Conservation (phyloP, 2,888 invertebrate genomes). For the Drosophila koepferae region DNA sequence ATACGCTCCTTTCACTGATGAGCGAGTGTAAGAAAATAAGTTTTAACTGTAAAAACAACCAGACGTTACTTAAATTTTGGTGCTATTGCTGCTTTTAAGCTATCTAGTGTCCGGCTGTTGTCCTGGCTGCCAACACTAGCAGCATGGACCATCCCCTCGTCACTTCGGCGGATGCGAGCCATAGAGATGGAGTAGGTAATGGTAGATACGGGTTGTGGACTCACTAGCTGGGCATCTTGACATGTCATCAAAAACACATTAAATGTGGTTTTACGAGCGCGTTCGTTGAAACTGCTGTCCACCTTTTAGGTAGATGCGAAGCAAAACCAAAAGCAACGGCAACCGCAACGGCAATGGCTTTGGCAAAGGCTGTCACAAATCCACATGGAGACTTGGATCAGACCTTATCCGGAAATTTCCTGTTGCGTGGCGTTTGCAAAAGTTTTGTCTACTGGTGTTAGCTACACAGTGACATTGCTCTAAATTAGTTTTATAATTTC, state of each 20-base stretch:
- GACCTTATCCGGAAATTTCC: constrained; percentile 61
- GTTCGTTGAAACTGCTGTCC: constrained; percentile 74
- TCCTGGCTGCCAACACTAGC: constrained; percentile 33
- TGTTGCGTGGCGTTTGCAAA: constrained; percentile 67
- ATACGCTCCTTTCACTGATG: background rate
- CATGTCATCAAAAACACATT: constrained; percentile 81
- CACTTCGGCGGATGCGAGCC: constrained; percentile 26
- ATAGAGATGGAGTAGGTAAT: constrained; percentile 3
- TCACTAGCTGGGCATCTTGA: constrained; percentile 58
- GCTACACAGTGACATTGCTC: constrained; percentile 41
- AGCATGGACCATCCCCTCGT: constrained; percentile 29
- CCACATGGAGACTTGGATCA: constrained; percentile 21
- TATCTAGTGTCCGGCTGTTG: constrained; percentile 34
- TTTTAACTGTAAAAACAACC: constrained; percentile 53
- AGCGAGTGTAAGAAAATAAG: constrained; percentile 27
- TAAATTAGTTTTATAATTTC: constrained; percentile 67
- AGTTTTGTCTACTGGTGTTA: constrained; percentile 35
- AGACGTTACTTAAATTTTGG: background rate
- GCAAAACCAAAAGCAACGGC: constrained; percentile 1
- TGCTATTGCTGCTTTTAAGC: constrained; percentile 23
- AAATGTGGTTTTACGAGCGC: constrained; percentile 77
- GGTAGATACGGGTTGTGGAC: constrained; percentile 20
- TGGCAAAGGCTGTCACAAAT: constrained; percentile 14
- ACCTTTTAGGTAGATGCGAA: constrained; percentile 60
- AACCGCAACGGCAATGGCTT: background rate